Evolutionary conservation across 2,888 invertebrate species (phyloP).

Genomic region (Drosophila austrosaltans): DNA sequence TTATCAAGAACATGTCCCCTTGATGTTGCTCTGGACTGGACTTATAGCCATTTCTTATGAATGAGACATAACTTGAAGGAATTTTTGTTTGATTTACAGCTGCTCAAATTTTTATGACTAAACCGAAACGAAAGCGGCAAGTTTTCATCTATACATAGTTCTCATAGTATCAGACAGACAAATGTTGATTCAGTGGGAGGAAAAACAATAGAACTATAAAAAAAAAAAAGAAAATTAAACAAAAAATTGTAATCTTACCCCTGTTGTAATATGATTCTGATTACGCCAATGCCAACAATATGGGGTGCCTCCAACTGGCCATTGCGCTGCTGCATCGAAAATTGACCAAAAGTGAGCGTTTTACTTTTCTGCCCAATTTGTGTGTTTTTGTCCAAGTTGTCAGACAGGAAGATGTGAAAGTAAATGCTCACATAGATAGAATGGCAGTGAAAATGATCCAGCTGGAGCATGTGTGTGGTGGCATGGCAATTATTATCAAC

Average conservation of each 20-base stretch:
- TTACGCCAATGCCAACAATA: neutral
- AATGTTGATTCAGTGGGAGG: too few relatives aligned
- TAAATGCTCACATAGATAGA: constrained; percentile 36
- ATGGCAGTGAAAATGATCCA: constrained; percentile 55
- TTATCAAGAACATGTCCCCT: too few relatives aligned
- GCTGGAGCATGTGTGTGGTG: neutral
- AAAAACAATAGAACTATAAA: neutral
- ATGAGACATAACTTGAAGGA: neutral
- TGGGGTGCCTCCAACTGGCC: constrained; percentile 22
- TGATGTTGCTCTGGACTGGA: too few relatives aligned
- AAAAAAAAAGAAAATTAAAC: neutral
- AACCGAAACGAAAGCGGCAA: too few relatives aligned
- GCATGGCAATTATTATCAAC: neutral
- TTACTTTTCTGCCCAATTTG: constrained; percentile 67
- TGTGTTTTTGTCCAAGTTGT: constrained; percentile 54
- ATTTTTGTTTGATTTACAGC: too few relatives aligned
- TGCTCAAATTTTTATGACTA: too few relatives aligned
- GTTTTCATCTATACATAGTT: too few relatives aligned
- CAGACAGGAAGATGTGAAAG: constrained; percentile 76
- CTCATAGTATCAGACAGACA: too few relatives aligned
- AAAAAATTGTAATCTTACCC: neutral
- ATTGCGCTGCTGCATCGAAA: constrained; percentile 44
- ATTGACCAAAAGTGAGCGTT: constrained; percentile 74
- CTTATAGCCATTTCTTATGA: neutral
- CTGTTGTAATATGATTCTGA: neutral